These are phyloP conservation scores for Anolis apletophallus DNA, from an alignment of 2,797 vertebrate genomes.

Conservation along the genomic window DNA sequence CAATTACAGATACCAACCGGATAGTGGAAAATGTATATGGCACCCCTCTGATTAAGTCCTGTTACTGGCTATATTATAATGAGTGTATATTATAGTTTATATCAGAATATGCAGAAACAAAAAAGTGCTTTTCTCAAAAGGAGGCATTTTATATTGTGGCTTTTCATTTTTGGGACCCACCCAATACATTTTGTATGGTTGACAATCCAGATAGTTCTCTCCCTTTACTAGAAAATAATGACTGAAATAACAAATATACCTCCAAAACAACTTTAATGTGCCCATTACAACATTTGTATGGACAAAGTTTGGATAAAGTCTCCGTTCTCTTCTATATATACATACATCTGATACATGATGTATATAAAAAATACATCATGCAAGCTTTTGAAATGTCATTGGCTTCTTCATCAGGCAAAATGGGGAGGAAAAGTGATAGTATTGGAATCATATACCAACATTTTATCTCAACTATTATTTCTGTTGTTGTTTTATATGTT, in stretches of 20 bases:
- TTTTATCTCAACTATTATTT: no score
- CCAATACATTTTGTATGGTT: neutral
- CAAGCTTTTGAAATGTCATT: no score
- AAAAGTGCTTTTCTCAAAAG: neutral
- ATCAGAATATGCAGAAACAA: neutral
- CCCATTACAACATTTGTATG: neutral
- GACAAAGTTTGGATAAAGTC: neutral
- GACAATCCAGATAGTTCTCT: neutral
- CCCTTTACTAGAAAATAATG: no score
- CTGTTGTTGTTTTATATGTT: no score
- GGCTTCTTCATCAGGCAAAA: no score
- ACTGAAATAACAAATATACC: neutral
- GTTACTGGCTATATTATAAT: neutral
- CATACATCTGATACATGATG: no score
- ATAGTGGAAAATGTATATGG: neutral
- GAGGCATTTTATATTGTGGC: neutral
- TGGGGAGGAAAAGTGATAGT: no score
- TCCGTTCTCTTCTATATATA: neutral
- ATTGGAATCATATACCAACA: no score
- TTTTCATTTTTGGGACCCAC: neutral
- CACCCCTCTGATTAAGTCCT: constrained; percentile 1
- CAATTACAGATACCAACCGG: neutral
- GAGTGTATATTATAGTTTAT: neutral
- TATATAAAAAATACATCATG: no score
- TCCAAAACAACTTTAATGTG: neutral